Evolutionary conservation across 2,797 vertebrate species (phyloP).

Genomic region (Pelochelys cantorii): DNA sequence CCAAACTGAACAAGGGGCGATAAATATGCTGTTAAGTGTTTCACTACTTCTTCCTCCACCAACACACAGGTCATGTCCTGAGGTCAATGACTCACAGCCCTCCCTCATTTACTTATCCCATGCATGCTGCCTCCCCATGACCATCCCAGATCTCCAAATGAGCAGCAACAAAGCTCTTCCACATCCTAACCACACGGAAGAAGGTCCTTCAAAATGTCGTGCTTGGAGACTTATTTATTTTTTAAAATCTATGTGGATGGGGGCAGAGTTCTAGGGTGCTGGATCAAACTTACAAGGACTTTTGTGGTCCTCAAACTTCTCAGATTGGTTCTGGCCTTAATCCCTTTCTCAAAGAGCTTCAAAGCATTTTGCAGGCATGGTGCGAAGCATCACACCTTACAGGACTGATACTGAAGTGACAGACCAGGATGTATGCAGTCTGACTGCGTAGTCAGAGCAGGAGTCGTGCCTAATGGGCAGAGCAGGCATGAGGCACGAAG

Average conservation of each 20-base stretch:
- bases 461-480: neutral
- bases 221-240: constrained; percentile 17
- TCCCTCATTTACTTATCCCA: constrained; percentile 6
- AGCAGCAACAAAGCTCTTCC: constrained; percentile 50
- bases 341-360: neutral
- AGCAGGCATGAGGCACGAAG: neutral
- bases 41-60: neutral
- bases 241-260: constrained; percentile 11
- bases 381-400: neutral
- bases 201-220: neutral
- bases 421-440: neutral
- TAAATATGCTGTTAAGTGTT: neutral
- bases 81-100: neutral
- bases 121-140: neutral
- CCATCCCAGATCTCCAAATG: rapidly evolving
- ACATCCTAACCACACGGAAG: constrained; percentile 10
- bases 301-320: constrained; percentile 2
- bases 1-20: rapidly evolving
- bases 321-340: constrained; percentile 1
- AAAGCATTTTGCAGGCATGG: neutral
- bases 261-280: neutral
- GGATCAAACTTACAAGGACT: neutral
- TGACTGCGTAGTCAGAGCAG: neutral
- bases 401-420: neutral
- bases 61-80: neutral